Evolutionary conservation across 1,140 invertebrate genomes (phyloP).

Genomic region (Rhagoletis pomonella): DNA sequence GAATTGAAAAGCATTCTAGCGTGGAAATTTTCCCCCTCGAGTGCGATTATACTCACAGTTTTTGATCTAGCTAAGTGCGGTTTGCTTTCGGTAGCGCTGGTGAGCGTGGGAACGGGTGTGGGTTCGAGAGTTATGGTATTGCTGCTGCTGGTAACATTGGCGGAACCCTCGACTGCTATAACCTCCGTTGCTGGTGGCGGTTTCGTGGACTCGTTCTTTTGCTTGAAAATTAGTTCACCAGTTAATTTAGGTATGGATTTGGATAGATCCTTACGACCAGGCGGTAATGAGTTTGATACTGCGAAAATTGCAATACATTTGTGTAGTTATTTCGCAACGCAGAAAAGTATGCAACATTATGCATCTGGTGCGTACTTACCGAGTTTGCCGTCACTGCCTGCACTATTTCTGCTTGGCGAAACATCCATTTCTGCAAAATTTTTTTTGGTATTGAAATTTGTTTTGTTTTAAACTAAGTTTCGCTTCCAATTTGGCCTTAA

Average conservation of each 20-base stretch:
- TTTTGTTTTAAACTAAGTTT: constrained; percentile 34
- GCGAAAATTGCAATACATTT: neutral
- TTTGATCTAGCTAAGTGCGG: neutral
- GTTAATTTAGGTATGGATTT: constrained; percentile 41
- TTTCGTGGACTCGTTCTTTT: constrained; percentile 3
- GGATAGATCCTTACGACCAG: constrained; percentile 5
- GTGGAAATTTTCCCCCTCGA: neutral
- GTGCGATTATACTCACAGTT: neutral
- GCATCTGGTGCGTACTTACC: neutral
- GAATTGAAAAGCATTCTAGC: neutral
- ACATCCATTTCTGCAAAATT: constrained; percentile 26
- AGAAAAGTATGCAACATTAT: too few species aligned
- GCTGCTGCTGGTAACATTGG: neutral
- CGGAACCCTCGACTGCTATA: neutral
- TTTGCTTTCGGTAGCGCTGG: neutral
- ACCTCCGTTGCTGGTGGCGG: neutral
- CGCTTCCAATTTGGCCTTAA: constrained; percentile 44
- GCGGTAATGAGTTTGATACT: constrained; percentile 12
- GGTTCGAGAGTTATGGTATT: neutral
- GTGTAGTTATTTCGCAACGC: neutral
- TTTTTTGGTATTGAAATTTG: constrained; percentile 23
- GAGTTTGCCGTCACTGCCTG: constrained; percentile 3
- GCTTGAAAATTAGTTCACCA: constrained; percentile 37
- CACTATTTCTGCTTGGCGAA: constrained; percentile 42
- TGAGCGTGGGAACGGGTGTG: neutral